phyloP scores from a whole-genome alignment of 2,113 vertebrate genomes.

The Thomomys bottae region DNA sequence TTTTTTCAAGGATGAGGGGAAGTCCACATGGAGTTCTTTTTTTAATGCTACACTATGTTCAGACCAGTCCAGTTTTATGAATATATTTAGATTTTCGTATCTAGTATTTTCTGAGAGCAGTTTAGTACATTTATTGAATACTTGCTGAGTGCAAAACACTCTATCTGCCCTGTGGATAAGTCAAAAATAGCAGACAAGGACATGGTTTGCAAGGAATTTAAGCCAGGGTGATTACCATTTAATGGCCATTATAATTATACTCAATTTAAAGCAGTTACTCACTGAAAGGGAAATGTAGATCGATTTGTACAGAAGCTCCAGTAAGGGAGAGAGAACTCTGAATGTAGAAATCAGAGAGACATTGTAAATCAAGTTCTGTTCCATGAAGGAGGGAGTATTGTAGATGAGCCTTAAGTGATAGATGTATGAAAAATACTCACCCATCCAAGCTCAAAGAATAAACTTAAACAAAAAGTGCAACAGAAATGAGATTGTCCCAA shows the following conservation, averaged over 20 bases:
- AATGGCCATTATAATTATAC: conserved; percentile 62
- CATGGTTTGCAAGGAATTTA: conserved; percentile 48
- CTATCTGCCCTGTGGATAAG: conserved; percentile 45
- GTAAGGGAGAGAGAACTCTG: not conserved
- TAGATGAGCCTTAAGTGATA: not conserved
- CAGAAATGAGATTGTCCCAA: too few relatives aligned
- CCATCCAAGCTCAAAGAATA: too few relatives aligned
- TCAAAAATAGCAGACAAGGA: conserved; percentile 45
- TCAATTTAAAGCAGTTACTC: conserved; percentile 34
- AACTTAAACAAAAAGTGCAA: not conserved
- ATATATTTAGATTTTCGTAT: conserved; percentile 35
- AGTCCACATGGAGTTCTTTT: conserved; percentile 17
- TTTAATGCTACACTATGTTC: not conserved
- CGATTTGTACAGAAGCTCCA: not conserved
- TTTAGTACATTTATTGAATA: conserved; percentile 41
- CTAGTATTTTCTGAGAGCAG: conserved; percentile 43
- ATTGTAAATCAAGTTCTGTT: not conserved
- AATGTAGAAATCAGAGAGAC: not conserved
- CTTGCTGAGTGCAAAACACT: conserved; percentile 46
- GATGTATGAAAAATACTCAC: too few relatives aligned
- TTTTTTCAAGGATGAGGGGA: conserved; percentile 19
- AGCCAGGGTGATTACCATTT: conserved; percentile 47
- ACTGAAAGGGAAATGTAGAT: conserved; percentile 16
- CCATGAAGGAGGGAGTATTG: not conserved
- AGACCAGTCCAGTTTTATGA: not conserved